A percentile compares a stretch with the other conserved stretches of the same genome.
phyloP scores from a whole-genome alignment of 2,888 invertebrate species.

The Platerodrilus igneus region DNA sequence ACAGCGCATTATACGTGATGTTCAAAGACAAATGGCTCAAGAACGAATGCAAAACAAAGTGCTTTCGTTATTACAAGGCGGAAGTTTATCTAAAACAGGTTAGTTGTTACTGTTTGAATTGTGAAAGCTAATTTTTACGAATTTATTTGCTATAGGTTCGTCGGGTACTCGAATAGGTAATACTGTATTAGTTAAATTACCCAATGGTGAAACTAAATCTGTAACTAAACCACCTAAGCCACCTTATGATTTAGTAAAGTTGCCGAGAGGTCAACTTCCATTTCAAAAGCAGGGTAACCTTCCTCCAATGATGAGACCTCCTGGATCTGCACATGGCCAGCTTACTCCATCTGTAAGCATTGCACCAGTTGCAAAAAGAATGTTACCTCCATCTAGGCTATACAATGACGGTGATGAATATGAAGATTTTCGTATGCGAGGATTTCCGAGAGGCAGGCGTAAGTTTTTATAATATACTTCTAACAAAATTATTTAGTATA shows the following conservation, averaged over 20 bases:
- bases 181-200: slow-evolving; percentile 47
- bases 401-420: slow-evolving; percentile 41
- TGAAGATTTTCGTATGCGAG: slow-evolving; percentile 38
- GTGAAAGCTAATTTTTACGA: slow-evolving; percentile 4
- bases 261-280: slow-evolving; percentile 44
- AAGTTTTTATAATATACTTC: no score
- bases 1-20: slow-evolving; percentile 75
- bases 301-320: slow-evolving; percentile 25
- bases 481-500: no score
- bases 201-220: slow-evolving; percentile 48
- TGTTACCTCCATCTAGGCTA: slow-evolving; percentile 28
- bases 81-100: slow-evolving; percentile 46
- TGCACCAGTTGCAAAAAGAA: slow-evolving; percentile 46
- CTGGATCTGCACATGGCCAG: slow-evolving; percentile 33
- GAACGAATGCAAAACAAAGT: slow-evolving; percentile 68
- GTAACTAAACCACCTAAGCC: slow-evolving; percentile 45
- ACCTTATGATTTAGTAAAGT: slow-evolving; percentile 44
- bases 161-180: slow-evolving; percentile 44
- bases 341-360: slow-evolving; percentile 52
- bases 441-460: slow-evolving; percentile 20
- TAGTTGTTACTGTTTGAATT: slow-evolving; percentile 12
- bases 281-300: no score
- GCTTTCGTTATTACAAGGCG: slow-evolving; percentile 68
- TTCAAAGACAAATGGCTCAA: slow-evolving; percentile 73
- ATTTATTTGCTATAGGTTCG: slow-evolving; percentile 30